Base-by-base conservation (phyloP, 2,113 vertebrate genomes). In the Rhynchopsitta pachyrhyncha region DNA sequence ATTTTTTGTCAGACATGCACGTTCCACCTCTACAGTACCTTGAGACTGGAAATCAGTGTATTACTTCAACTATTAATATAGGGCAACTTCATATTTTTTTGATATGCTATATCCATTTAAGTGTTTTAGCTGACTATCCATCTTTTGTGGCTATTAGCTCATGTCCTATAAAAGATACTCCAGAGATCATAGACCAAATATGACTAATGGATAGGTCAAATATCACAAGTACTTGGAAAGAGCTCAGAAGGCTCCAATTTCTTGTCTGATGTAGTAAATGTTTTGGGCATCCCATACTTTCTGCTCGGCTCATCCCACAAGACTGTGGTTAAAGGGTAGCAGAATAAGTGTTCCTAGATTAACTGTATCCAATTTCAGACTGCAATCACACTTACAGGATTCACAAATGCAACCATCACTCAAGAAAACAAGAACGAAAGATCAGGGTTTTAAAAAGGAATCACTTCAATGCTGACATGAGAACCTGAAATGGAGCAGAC, bases 141-240 rank as follows among this genome's bases (percentile, higher is more conserved):
- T 90, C 37, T 92, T 90, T 52, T 78, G 60, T 0, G 1, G 35
- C 27, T 94, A 71, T 94, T 92, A 93, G 64, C 62, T 95, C 60
- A 78, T 50, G 55, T 93, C 52, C 69, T 75, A 47, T 24, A 60
- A 97, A 96, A 90, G 53, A 81, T 74, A 80, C 78, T 86, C 81
- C 7, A 28, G 90, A 95, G 53, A 93, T 95, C 46, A 25, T 18
- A 81, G 80, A 75, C 39, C 86, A 89, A 73, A 92, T 69, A 84
- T 71, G 91, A 94, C 75, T 90, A 95, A 94, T 94, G 85, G 82
- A 55, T 80, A 90, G 82, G 79, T 86, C 88, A 90, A 94, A 93
- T 13, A 78, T 81, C 88, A 86, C 39, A 92, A 95, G 55, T 64
- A 78, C 73, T 92, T 96, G 79, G 88, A 94, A 94, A 90, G 71